Base-by-base conservation (phyloP, 2,888 invertebrate species). In the Dasypogon diadema region DNA sequence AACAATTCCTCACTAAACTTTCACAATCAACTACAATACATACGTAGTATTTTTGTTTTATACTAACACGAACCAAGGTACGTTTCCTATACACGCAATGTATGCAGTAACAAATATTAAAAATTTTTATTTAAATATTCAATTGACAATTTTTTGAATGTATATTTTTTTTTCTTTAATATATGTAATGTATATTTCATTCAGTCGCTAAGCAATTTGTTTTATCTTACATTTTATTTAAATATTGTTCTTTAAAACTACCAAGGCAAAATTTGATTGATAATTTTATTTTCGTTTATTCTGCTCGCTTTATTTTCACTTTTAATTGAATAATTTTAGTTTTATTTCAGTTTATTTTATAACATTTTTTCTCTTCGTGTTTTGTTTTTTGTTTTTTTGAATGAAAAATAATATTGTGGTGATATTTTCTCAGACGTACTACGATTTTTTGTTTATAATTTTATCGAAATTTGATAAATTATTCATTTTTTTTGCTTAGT, bases 211-310 rank as follows among this genome's bases (percentile, higher is more conserved):
- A 63, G 63, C 74, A 56, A 37, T 60, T 51, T 60, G 58, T 46
- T 30, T n/a, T 63, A 48, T 22, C 46, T 74, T 74, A 60, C 37
- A 37, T 18, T 60, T 48, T 42, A 58, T 42, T 72, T 72, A 70
- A 73, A 56, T 74, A 58, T 56, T 42, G 42, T 58, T 46, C 26
- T 73, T 74, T 30, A 74, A 74, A 82, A 78, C 82, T 83, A 82
- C 80, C 81, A 83, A 83, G 82, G 83, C 82, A 83, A 80, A 82
- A 80, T 82, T 82, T 83, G 83, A 83, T 81, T 81, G 80, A 81
- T 81, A 82, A 81, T 80, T 80, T 80, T 80, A 77, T 78, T 78
- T 68, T 56, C 24, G 21, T 79, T 63, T 75, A 73, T 75, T 75
- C 60, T 76, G 21, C 65, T 26, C 21, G n/a, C 26, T 70, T 73